Conservation (phyloP, 35 echinoderm and acorn worm genomes). For the Amphiura filiformis region DNA sequence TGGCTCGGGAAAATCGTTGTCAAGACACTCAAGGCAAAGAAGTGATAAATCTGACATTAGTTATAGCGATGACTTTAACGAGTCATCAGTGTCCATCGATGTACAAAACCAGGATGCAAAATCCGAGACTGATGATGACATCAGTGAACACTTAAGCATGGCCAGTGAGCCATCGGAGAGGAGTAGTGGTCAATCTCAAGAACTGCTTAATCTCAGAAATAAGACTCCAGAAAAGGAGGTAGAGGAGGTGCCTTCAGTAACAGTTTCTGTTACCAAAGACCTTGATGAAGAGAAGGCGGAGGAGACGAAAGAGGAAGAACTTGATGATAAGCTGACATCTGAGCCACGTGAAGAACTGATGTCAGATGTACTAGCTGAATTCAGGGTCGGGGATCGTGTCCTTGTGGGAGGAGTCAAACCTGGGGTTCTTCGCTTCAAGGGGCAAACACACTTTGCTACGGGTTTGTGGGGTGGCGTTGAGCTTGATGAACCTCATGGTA, state of each 20-base stretch:
- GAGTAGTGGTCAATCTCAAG: conserved; percentile 36
- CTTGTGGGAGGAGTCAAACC: conserved; percentile 48
- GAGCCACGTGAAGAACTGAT: not conserved
- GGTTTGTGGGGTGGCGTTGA: conserved; percentile 80
- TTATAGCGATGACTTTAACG: conserved; percentile 75
- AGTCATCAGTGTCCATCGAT: conserved; percentile 49
- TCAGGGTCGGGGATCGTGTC: conserved; percentile 52
- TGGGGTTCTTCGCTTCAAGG: conserved; percentile 80
- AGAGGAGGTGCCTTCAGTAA: conserved; percentile 28
- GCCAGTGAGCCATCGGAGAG: conserved; percentile 62
- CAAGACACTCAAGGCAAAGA: not conserved
- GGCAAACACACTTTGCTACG: conserved; percentile 43
- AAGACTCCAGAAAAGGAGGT: conserved; percentile 26
- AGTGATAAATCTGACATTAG: conserved; percentile 48
- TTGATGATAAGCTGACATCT: not conserved
- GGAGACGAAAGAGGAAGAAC: not conserved
- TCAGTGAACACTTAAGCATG: conserved; percentile 92
- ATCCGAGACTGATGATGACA: conserved; percentile 92
- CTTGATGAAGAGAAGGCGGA: conserved; percentile 22
- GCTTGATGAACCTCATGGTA: conserved; percentile 67
- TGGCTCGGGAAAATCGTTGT: not conserved
- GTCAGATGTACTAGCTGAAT: conserved; percentile 34
- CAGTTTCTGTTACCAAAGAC: conserved; percentile 15
- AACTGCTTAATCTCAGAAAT: conserved; percentile 34
- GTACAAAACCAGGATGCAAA: conserved; percentile 36